phyloP scores from a whole-genome alignment of 2,113 vertebrate genomes.

The Dicerorhinus sumatrensis region DNA sequence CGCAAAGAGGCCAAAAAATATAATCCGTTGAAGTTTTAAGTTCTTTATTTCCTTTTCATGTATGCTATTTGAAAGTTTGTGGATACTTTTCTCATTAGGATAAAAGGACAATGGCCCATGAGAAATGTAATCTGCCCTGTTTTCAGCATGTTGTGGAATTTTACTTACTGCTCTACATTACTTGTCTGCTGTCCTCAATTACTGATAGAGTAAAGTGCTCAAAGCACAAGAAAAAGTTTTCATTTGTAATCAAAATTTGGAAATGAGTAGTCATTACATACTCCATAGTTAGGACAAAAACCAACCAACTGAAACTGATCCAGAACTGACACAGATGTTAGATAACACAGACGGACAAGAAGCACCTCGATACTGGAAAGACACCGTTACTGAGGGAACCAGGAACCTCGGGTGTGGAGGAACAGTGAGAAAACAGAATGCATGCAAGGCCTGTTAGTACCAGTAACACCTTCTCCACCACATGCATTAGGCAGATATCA shows the following conservation, averaged over 20 bases:
- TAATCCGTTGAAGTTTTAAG: background rate
- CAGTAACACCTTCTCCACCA: background rate
- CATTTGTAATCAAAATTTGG: background rate
- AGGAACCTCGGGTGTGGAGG: background rate
- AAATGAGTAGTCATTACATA: background rate
- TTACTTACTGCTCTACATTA: background rate
- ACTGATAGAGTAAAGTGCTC: background rate
- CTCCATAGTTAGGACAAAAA: background rate
- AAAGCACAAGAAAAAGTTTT: background rate
- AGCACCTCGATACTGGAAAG: background rate
- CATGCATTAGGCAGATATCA: background rate
- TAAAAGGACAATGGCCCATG: background rate
- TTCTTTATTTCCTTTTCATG: background rate
- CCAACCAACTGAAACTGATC: background rate
- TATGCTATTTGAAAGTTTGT: background rate
- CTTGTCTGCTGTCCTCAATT: too few species aligned
- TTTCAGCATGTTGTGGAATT: background rate
- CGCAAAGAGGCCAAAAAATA: background rate
- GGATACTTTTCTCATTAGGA: background rate
- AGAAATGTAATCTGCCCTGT: background rate
- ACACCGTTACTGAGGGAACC: background rate
- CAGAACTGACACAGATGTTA: background rate
- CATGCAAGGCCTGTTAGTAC: background rate
- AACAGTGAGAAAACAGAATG: background rate
- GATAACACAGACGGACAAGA: background rate